Conservation (phyloP, 2,113 vertebrate species). For the Clarias magur region DNA sequence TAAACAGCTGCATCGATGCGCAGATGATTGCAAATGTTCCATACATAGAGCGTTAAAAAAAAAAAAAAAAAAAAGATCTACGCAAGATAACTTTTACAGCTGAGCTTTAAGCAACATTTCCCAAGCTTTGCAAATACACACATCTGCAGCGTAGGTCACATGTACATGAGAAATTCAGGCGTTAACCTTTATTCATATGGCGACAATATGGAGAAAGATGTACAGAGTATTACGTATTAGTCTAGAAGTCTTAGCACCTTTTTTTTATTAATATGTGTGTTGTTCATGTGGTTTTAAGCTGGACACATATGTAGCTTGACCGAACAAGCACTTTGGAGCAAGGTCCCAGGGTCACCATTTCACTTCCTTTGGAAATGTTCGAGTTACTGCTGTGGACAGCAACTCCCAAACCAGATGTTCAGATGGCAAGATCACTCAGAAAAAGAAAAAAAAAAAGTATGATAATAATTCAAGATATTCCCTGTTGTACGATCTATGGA, state of each 20-base stretch:
- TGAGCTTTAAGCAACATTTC: slow-evolving; percentile 2
- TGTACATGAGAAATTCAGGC: slow-evolving; percentile 26
- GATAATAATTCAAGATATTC: slow-evolving; percentile 36
- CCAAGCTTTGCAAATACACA: slow-evolving; percentile 9
- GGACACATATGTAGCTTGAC: slow-evolving; percentile 35
- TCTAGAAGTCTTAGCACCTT: slow-evolving; percentile 3
- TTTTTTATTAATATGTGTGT: slow-evolving; percentile 9
- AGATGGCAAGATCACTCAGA: slow-evolving; percentile 53
- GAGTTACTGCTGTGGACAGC: slow-evolving; percentile 56
- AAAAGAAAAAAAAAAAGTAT: background rate
- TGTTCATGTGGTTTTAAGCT: slow-evolving; percentile 25
- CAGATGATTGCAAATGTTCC: slow-evolving; percentile 42
- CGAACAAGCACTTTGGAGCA: slow-evolving; percentile 27
- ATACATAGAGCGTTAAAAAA: slow-evolving; percentile 24
- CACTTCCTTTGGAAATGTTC: slow-evolving; percentile 55
- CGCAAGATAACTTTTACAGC: slow-evolving; percentile 15
- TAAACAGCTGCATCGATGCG: slow-evolving; percentile 32
- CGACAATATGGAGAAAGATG: slow-evolving; percentile 1
- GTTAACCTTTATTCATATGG: slow-evolving; percentile 18
- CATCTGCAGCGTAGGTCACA: slow-evolving; percentile 33
- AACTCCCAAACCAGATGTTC: slow-evolving; percentile 66
- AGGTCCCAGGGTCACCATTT: slow-evolving; percentile 41
- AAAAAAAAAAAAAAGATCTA: slow-evolving; percentile 3
- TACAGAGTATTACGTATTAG: background rate
- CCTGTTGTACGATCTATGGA: slow-evolving; percentile 34